Evolutionary conservation across 2,113 vertebrate genomes (phyloP), one percentile per base, ranked within the genome.

Genomic region (Eclectus roratus): DNA sequence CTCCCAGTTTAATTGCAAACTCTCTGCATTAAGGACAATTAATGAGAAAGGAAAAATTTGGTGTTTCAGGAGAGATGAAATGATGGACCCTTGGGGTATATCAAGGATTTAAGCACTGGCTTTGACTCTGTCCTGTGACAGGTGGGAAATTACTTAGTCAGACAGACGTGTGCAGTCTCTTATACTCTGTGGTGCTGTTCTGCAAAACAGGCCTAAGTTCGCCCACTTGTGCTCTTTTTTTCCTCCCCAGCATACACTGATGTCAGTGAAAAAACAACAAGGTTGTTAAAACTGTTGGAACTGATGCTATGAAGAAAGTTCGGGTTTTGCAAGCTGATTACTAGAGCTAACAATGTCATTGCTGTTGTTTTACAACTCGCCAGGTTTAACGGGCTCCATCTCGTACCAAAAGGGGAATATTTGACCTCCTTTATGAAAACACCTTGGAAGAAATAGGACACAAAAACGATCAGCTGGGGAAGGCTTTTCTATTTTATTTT

Each of bases 11-110:
- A 98, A 98, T 97, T 97, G 97, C 88, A 98, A 97, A 97, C 64
- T 89, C 95, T 96, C 80, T 74, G 24, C 84, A 91, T 95, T 97
- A 97, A 96, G 97, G 94, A 95, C 95, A 96, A 85, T 95, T 97
- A 97, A 97, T 97, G 97, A 97, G 96, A 98, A 98, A 97, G 68
- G 85, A 95, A 97, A 94, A 94, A 93, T 93, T 97, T 97, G 94
- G 92, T 97, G 93, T 97, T 97, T 97, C 96, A 96, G 94, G 91
- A 96, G 96, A 96, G 94, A 89, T 77, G 89, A 96, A 95, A 94
- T 92, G 90, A 94, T 91, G 86, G 72, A 29, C 94, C 90, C 94
- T 96, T 33, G 47, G 97, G 93, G 94, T 94, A 69, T 92, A 88
- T 80, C 29, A 41, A 96, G 95, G 81, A 95, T 91, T 74, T 90